Evolutionary conservation across 2,888 invertebrate genomes (phyloP).

Genomic region (Troilus luridus): DNA sequence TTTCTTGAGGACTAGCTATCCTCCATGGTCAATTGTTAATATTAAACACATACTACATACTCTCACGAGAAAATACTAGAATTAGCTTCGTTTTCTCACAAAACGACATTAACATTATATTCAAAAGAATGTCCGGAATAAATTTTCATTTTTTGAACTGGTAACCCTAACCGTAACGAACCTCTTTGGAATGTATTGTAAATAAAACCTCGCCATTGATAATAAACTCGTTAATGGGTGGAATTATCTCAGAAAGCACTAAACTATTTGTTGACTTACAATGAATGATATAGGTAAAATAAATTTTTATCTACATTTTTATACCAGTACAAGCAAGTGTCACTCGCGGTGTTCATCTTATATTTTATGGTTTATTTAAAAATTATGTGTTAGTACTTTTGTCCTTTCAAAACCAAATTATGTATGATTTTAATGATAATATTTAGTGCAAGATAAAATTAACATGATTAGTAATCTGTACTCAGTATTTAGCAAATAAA

Average conservation of each 20-base stretch:
- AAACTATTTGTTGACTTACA: background rate
- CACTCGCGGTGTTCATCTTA: background rate
- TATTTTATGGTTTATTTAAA: background rate
- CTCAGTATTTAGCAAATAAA: no score
- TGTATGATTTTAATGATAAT: background rate
- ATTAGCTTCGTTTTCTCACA: no score
- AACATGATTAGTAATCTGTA: no score
- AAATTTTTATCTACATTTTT: background rate
- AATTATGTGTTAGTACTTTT: background rate
- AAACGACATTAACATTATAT: no score
- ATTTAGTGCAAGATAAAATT: background rate
- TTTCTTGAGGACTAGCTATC: no score
- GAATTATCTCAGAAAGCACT: background rate
- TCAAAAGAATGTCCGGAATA: no score
- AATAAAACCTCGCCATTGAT: background rate
- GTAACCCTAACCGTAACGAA: background rate
- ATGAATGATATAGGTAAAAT: background rate
- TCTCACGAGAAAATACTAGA: no score
- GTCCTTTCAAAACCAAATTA: background rate
- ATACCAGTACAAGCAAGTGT: background rate
- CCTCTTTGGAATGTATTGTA: background rate
- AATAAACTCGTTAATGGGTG: background rate
- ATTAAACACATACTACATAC: no score
- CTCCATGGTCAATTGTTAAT: no score
- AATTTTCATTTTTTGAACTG: no score